A percentile compares a stretch with the other conserved stretches of the same genome.
Evolutionary conservation across 1,140 invertebrate species (phyloP).

Genomic region (Coboldia fuscipes): DNA sequence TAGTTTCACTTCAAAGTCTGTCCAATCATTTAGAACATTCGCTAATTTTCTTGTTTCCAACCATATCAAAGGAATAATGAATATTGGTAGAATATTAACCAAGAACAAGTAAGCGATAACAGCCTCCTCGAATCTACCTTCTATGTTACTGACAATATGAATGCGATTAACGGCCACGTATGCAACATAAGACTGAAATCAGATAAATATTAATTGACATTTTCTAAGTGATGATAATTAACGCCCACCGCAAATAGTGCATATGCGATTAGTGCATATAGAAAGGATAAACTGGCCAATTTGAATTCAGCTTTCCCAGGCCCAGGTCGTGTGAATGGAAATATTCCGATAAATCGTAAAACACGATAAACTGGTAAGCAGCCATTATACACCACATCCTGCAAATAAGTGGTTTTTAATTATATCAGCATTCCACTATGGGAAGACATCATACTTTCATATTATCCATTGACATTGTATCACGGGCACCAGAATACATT

Average conservation of each 20-base stretch:
- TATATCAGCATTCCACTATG: background rate
- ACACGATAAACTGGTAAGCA: constrained; percentile 32
- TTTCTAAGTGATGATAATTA: background rate
- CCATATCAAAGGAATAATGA: constrained; percentile 33
- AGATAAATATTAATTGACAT: background rate
- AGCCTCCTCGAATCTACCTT: constrained; percentile 41
- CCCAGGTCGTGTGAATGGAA: constrained; percentile 27
- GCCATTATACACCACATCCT: constrained; percentile 31
- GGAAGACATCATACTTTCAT: background rate
- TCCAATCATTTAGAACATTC: constrained; percentile 31
- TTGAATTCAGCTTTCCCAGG: constrained; percentile 23
- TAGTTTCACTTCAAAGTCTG: constrained; percentile 29
- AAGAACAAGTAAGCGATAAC: constrained; percentile 45
- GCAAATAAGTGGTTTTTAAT: background rate
- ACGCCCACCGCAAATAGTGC: constrained; percentile 18
- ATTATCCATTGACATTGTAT: background rate
- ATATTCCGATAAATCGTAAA: constrained; percentile 29
- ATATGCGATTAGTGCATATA: constrained; percentile 30
- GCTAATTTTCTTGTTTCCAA: constrained; percentile 36
- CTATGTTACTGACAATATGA: constrained; percentile 29
- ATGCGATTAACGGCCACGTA: constrained; percentile 35
- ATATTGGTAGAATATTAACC: constrained; percentile 36
- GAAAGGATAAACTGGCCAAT: constrained; percentile 25
- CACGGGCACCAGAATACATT: background rate
- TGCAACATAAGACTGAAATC: constrained; percentile 23